Evolutionary conservation across 2,888 invertebrate genomes (phyloP), one percentile per base, ranked within the genome.

Genomic region (Tetrapedia diversipes): DNA sequence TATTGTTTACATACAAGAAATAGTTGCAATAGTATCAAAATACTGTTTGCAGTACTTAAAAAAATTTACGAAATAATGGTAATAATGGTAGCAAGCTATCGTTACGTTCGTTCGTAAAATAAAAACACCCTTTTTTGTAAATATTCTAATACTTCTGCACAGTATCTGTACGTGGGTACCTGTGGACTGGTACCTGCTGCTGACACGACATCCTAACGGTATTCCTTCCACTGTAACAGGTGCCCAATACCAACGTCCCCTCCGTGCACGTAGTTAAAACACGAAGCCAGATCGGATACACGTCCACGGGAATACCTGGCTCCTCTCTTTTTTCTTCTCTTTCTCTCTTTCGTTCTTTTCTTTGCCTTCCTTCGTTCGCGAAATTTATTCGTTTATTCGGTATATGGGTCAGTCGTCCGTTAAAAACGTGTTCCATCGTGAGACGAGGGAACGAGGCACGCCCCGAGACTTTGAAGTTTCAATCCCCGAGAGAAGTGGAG

Each of bases 141-240:
- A n/a, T n/a, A n/a, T n/a, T n/a, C n/a, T n/a, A n/a, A n/a, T n/a
- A n/a, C n/a, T n/a, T n/a, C n/a, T n/a, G n/a, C n/a, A n/a, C n/a
- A n/a, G n/a, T n/a, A n/a, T n/a, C n/a, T 49, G 60, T 66, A 66
- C 34, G 60, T 34, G 57, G 53, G 53, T 54, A 64, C 67, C 73
- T 41, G 67, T 64, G 82, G 81, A 83, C 83, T 78, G 85, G 85
- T 89, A 88, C 90, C 89, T 89, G 89, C 80, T 81, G 86, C 86
- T 83, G 82, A 86, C 88, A 86, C 86, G 88, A 86, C 87, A 80
- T 88, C 86, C 88, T 90, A 90, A 90, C 90, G 90, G 90, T 90
- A 90, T 87, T 86, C 86, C 77, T 86, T 84, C 84, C 86, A 84
- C 82, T 85, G 86, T 88, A 89, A 88, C 90, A 90, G 90, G 90